These are phyloP conservation scores for Arenaria interpres DNA, from an alignment of 2,113 vertebrate species.

Conservation along the genomic window DNA sequence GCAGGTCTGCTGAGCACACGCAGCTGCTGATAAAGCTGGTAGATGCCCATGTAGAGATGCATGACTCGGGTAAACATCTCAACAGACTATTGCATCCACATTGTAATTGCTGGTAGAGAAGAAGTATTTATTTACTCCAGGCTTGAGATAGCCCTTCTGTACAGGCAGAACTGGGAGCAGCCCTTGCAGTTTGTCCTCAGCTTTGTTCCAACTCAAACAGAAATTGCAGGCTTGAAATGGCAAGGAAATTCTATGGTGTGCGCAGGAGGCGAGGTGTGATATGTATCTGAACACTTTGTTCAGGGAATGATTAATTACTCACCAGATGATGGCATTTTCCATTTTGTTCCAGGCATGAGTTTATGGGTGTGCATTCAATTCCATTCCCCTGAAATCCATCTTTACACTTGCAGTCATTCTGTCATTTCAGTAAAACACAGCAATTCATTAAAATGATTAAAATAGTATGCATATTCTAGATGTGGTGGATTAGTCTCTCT, in stretches of 20 bases:
- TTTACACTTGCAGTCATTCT: conserved; percentile 90
- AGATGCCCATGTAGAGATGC: fast-evolving
- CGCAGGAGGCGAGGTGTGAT: neutral
- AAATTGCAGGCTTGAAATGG: neutral
- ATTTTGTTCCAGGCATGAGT: conserved; percentile 79
- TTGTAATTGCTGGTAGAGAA: neutral
- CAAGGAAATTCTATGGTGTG: neutral
- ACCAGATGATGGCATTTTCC: conserved; percentile 88
- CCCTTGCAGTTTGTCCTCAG: neutral
- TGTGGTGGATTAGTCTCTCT: neutral
- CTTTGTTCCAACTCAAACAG: neutral
- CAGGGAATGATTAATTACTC: conserved; percentile 66
- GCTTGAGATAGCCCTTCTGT: fast-evolving
- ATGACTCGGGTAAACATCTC: neutral
- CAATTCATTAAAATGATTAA: neutral
- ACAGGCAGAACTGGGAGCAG: neutral
- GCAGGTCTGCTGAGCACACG: neutral
- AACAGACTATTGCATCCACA: neutral
- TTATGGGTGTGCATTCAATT: conserved; percentile 81
- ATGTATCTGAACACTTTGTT: conserved; percentile 45
- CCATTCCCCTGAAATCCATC: conserved; percentile 86
- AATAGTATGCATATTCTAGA: neutral
- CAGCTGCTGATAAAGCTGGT: neutral
- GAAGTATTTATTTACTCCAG: neutral
- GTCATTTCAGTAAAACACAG: neutral